Evolutionary conservation across 2,888 invertebrate species (phyloP).

Genomic region (Amiota mariae): DNA sequence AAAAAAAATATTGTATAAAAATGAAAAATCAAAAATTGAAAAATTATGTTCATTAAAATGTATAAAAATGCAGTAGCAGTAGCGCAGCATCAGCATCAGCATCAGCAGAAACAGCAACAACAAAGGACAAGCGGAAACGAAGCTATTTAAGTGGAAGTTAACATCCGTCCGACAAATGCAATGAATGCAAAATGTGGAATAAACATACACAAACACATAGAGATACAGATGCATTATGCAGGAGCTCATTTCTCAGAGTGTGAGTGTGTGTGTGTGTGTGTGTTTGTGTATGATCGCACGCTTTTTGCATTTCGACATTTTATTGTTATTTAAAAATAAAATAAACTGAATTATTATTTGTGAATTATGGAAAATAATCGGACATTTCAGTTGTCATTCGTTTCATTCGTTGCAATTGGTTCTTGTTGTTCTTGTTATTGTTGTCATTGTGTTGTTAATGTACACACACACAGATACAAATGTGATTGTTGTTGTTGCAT

Average conservation of each 20-base stretch:
- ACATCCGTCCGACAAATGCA: conserved; percentile 65
- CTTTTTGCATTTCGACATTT: conserved; percentile 19
- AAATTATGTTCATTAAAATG: conserved; percentile 66
- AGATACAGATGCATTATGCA: background rate
- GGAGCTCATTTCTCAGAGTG: background rate
- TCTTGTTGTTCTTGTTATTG: background rate
- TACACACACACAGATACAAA: background rate
- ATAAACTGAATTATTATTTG: conserved; percentile 67
- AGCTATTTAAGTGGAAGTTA: conserved; percentile 72
- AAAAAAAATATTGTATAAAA: conserved; percentile 2
- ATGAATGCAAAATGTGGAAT: conserved; percentile 51
- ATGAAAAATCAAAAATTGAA: conserved; percentile 58
- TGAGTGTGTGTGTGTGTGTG: background rate
- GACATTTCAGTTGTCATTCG: conserved; percentile 73
- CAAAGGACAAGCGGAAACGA: conserved; percentile 71
- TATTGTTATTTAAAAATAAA: conserved; percentile 53
- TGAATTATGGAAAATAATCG: conserved; percentile 70
- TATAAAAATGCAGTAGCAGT: conserved; percentile 36
- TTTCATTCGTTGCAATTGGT: conserved; percentile 41
- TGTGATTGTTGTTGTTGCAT: too few species aligned
- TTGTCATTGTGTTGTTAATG: conserved; percentile 18
- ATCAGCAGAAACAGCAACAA: conserved; percentile 32
- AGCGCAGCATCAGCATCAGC: background rate
- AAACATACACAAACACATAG: background rate
- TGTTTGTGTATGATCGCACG: background rate